Base-by-base conservation (phyloP, 2,888 invertebrate genomes). In the Microctonus brassicae region DNA sequence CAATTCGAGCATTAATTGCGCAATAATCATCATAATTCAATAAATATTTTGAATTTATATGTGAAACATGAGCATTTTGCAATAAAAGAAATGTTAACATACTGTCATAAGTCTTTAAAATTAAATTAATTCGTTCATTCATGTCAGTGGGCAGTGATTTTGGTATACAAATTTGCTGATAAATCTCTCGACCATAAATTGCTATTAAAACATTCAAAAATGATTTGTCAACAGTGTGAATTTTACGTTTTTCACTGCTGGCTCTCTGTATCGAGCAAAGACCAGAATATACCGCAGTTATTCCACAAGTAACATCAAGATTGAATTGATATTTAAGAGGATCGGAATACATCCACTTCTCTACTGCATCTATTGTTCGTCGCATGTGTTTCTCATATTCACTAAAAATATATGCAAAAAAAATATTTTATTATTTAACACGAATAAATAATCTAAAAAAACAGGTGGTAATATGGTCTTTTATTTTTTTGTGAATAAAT, bases 21-120 rank as follows among this genome's bases (percentile, higher is more conserved):
- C 79, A 17, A 70, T 89, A 90, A 73, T 88, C 88, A 0, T 82
- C 77, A 71, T 88, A 89, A 42, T 77, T 79, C 11, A 90, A 70
- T 2, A 90, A 81, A 72, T 84, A 84, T 75, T 87, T 83, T 0
- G 89, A 82, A 17, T 78, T 76, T 1, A 90, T 80, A 67, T 89
- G 88, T 0, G 87, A 80, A 0, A 89, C 76, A 26, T 79, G 78
- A 2, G 88, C 88, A 2, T 87, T 86, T 69, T 87, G 81, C 1
- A 70, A 73, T 5, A 76, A 73, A 26, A 90, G 67, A 74, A 86
- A 88, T 0, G 78, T 68, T 7, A 89, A 72, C 10, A 87, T 79
- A 33, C 84, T 85, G 2, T 77, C 78, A 75, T 88, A 89, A 0
- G 83, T 78, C 4, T 77, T 76, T 39, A 86, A 82, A 17, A 85